These are phyloP conservation scores for Andricus curvator DNA, from an alignment of 2,888 invertebrate species.

Conservation along the genomic window DNA sequence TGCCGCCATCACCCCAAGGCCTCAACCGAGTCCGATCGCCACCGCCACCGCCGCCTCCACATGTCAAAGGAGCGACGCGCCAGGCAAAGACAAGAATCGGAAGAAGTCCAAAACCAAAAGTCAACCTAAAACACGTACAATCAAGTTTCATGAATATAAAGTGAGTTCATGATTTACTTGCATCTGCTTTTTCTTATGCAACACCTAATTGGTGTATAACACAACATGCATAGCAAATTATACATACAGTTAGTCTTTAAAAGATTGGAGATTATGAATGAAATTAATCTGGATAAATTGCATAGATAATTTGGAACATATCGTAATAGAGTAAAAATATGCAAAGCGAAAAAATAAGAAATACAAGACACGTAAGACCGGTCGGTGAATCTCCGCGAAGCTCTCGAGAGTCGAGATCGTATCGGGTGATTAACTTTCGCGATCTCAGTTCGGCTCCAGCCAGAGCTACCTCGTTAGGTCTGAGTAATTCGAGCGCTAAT, in stretches of 20 bases:
- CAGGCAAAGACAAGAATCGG: constrained; percentile 85
- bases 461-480: constrained; percentile 73
- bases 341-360: constrained; percentile 51
- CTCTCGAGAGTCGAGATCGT: constrained; percentile 67
- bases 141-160: constrained; percentile 98
- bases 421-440: constrained; percentile 74
- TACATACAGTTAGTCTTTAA: background rate
- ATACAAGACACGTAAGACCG: constrained; percentile 15
- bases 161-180: constrained; percentile 65
- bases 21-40: constrained; percentile 77
- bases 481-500: constrained; percentile 77
- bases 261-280: constrained; percentile 8
- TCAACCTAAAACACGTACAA: constrained; percentile 90
- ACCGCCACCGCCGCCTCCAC: constrained; percentile 76
- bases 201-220: background rate
- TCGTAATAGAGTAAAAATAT: constrained; percentile 40
- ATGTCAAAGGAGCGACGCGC: constrained; percentile 82
- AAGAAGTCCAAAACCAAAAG: constrained; percentile 91
- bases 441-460: constrained; percentile 63
- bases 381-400: constrained; percentile 56
- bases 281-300: background rate
- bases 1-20: constrained; percentile 79
- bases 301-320: constrained; percentile 7
- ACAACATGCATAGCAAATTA: background rate
- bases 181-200: constrained; percentile 17